Evolutionary conservation across 2,113 vertebrate genomes (phyloP).

Genomic region (Cichladusa arquata): DNA sequence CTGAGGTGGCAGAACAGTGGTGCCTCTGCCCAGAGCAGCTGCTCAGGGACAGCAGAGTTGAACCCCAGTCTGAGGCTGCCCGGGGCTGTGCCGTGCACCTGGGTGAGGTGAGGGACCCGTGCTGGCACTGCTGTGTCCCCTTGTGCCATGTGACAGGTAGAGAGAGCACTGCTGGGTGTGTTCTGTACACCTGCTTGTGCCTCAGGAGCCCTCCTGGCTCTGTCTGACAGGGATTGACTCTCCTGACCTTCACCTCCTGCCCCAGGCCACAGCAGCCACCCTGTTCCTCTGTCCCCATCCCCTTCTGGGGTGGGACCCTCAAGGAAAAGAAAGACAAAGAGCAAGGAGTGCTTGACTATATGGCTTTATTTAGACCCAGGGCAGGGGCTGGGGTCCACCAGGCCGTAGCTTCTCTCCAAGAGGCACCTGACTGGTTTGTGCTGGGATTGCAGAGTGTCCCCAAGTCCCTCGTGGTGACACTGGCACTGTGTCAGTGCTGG

Average conservation of each 20-base stretch:
- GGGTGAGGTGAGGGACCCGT: fast-evolving
- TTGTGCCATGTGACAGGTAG: not conserved
- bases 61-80: not conserved
- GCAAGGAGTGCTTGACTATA: not conserved
- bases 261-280: not conserved
- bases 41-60: not conserved
- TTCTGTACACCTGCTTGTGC: fast-evolving
- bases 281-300: not conserved
- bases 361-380: not conserved
- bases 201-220: fast-evolving
- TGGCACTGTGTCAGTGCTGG: not conserved
- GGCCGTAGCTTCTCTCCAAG: not conserved
- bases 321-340: not conserved
- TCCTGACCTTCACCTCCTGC: too few species aligned
- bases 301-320: too few species aligned
- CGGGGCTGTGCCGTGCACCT: fast-evolving
- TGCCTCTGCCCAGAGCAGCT: not conserved
- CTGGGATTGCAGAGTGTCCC: not conserved
- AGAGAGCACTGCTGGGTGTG: not conserved
- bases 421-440: not conserved
- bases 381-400: not conserved
- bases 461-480: not conserved
- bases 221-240: not conserved
- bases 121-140: not conserved
- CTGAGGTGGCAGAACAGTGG: fast-evolving